These are phyloP conservation scores for Chrysomallon squamiferum DNA, from an alignment of 1,140 invertebrate species.

Conservation along the genomic window DNA sequence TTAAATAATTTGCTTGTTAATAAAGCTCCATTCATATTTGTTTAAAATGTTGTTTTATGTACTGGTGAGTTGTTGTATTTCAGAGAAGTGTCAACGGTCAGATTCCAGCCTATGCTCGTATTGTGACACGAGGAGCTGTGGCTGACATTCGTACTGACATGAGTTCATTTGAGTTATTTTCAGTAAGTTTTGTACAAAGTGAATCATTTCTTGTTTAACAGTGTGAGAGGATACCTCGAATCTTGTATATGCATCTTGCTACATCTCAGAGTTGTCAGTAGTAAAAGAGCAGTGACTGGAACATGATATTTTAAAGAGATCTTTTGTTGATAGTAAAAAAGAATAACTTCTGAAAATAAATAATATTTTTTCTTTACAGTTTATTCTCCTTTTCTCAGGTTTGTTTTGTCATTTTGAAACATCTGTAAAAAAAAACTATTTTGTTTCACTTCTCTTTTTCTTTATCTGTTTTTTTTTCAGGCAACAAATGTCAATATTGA, in stretches of 20 bases:
- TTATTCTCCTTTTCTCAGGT: neutral
- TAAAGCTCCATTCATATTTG: neutral
- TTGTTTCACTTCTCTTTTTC: conserved; percentile 3
- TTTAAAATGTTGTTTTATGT: neutral
- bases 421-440: neutral
- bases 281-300: neutral
- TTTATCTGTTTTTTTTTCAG: conserved; percentile 34
- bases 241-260: neutral
- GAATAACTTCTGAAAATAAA: neutral
- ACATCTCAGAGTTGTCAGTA: neutral
- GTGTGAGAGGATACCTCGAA: neutral
- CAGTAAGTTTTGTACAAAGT: conserved; percentile 34
- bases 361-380: neutral
- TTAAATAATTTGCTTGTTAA: neutral
- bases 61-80: neutral
- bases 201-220: neutral
- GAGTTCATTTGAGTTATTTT: conserved; percentile 54
- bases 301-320: neutral
- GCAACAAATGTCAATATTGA: conserved; percentile 56
- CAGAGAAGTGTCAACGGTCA: conserved; percentile 19
- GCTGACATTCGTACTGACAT: conserved; percentile 49
- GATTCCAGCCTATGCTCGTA: conserved; percentile 50
- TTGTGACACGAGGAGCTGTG: conserved; percentile 49
- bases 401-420: neutral
- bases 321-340: neutral